Evolutionary conservation across 2,797 vertebrate genomes (phyloP).

Genomic region (Pachyuromys duprasi): DNA sequence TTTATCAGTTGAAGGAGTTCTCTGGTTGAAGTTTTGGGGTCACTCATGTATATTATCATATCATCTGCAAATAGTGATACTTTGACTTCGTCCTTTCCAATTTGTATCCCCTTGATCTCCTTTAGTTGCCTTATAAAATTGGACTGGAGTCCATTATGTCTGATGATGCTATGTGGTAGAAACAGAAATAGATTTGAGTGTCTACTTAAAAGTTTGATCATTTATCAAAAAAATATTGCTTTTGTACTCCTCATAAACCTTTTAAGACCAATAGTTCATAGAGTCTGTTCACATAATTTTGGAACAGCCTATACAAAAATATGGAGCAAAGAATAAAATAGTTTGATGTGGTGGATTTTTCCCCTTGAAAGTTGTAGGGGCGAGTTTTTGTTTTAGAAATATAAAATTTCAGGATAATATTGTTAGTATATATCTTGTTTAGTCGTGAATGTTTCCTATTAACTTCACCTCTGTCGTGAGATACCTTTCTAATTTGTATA

Average conservation of each 20-base stretch:
- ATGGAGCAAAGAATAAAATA: not conserved
- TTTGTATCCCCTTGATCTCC: no score
- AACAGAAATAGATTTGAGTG: constrained; percentile 14
- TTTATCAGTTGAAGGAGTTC: no score
- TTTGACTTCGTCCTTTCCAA: no score
- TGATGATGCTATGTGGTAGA: not conserved
- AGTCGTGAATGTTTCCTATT: constrained; percentile 6
- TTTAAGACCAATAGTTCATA: constrained; percentile 32
- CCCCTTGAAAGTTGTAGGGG: not conserved
- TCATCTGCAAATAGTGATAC: no score
- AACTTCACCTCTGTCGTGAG: not conserved
- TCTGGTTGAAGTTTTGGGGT: no score
- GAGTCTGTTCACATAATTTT: not conserved
- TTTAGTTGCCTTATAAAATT: no score
- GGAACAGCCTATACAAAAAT: not conserved
- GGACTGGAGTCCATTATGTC: not conserved
- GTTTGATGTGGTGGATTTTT: not conserved
- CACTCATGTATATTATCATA: no score
- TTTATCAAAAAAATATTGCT: constrained; percentile 28
- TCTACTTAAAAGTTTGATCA: constrained; percentile 17
- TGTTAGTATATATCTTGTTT: not conserved
- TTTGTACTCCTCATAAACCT: not conserved
- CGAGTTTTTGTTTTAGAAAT: constrained; percentile 37
- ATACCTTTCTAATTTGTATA: not conserved
- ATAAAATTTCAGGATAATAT: constrained; percentile 12